phyloP scores from a whole-genome alignment of 1,140 invertebrate genomes.

The Panagrolaimus sp. region DNA sequence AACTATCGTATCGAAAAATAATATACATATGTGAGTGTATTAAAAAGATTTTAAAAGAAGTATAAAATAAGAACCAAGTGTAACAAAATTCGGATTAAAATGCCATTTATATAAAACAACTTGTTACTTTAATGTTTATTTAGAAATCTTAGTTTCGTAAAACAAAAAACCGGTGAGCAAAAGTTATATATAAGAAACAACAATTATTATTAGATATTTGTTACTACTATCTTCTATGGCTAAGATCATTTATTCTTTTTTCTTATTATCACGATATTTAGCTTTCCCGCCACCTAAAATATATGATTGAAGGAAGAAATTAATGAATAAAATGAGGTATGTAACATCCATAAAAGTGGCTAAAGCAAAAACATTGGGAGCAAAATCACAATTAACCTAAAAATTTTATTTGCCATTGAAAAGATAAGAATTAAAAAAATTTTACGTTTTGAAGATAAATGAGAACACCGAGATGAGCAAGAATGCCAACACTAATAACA shows the following conservation, averaged over 20 bases:
- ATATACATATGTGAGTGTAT: no score
- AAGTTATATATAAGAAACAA: no score
- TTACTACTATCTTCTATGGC: no score
- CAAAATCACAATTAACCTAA: slow-evolving; percentile 71
- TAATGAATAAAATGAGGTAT: slow-evolving; percentile 62
- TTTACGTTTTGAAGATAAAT: slow-evolving; percentile 59
- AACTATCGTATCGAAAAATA: no score
- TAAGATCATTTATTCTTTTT: background rate
- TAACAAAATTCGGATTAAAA: no score
- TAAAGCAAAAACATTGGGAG: slow-evolving; percentile 76
- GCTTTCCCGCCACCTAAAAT: slow-evolving; percentile 51
- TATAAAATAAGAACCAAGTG: no score
- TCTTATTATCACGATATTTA: slow-evolving; percentile 37
- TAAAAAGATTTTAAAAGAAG: no score
- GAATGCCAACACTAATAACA: slow-evolving; percentile 76
- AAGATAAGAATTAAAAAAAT: slow-evolving; percentile 53
- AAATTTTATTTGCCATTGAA: slow-evolving; percentile 21
- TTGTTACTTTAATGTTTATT: no score
- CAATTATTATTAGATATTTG: background rate
- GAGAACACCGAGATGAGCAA: slow-evolving; percentile 56
- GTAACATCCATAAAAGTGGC: slow-evolving; percentile 84
- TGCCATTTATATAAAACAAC: no score
- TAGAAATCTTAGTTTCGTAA: no score
- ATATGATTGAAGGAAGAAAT: slow-evolving; percentile 62
- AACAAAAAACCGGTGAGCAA: no score